Percentiles rank a stretch among this genome's conserved stretches.
These are phyloP conservation scores for Bubo bubo DNA, from an alignment of 2,113 vertebrate genomes.

Conservation along the genomic window DNA sequence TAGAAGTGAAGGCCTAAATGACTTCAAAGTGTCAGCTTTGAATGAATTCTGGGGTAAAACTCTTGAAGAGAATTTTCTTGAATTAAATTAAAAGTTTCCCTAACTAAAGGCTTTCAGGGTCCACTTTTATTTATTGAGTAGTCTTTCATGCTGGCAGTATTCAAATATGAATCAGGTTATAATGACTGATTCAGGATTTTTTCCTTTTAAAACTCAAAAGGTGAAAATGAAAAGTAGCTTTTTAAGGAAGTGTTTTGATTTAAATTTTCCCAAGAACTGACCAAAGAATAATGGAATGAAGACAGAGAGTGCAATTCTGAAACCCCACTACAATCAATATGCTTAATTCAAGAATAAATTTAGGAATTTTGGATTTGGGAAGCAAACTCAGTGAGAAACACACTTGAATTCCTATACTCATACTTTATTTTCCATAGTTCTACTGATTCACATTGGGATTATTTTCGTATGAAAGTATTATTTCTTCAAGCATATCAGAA, in stretches of 20 bases:
- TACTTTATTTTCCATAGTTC: background rate
- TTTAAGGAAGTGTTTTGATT: background rate
- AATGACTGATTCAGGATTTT: background rate
- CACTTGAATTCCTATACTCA: background rate
- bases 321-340: background rate
- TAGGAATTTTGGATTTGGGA: background rate
- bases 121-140: background rate
- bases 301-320: background rate
- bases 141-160: background rate
- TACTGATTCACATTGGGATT: background rate
- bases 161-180: background rate
- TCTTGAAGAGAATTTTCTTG: background rate
- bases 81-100: background rate
- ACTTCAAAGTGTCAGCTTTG: background rate
- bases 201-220: background rate
- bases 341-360: background rate
- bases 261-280: background rate
- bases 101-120: background rate
- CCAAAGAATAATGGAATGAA: background rate
- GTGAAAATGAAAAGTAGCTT: background rate
- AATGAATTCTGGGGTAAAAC: background rate
- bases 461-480: background rate
- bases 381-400: background rate
- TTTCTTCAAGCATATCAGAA: background rate
- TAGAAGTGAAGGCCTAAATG: background rate